Conservation (phyloP, 2,888 invertebrate species). For the Calliphora vomitoria region DNA sequence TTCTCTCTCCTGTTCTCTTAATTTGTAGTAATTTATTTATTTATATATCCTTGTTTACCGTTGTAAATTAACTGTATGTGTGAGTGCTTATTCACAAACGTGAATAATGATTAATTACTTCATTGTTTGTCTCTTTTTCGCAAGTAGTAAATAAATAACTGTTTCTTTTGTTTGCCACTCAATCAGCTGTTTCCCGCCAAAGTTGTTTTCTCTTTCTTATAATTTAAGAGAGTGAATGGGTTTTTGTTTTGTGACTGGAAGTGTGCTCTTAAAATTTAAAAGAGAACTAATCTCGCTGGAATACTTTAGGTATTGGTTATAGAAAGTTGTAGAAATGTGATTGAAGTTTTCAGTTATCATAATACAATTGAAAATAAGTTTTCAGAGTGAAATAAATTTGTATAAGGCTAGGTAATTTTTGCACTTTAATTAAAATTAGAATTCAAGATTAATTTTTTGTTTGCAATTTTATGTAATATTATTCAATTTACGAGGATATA, state of each 20-base stretch:
- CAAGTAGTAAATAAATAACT: conserved; percentile 38
- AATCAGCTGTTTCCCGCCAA: conserved; percentile 80
- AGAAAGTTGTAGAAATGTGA: conserved; percentile 14
- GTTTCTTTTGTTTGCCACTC: conserved; percentile 63
- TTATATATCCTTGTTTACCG: conserved; percentile 75
- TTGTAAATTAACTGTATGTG: conserved; percentile 75
- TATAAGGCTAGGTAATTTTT: too few relatives aligned
- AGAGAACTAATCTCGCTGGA: conserved; percentile 43
- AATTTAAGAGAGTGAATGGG: conserved; percentile 27
- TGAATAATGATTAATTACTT: conserved; percentile 58
- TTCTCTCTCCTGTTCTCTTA: conserved; percentile 75
- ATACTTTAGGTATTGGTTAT: conserved; percentile 23
- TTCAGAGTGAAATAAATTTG: neutral
- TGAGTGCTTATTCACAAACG: conserved; percentile 56
- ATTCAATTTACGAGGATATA: too few relatives aligned
- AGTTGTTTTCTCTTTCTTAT: conserved; percentile 40
- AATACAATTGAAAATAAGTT: neutral
- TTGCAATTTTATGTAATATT: too few relatives aligned
- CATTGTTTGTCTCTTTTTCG: conserved; percentile 63
- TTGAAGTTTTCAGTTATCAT: neutral
- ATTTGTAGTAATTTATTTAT: conserved; percentile 57
- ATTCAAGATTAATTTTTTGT: too few relatives aligned
- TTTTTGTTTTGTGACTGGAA: conserved; percentile 41
- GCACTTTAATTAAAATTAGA: too few relatives aligned
- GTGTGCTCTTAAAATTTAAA: conserved; percentile 16